A percentile compares a stretch with the other conserved stretches of the same genome.
phyloP scores from a whole-genome alignment of 2,797 vertebrate genomes.

The Trichosurus vulpecula region DNA sequence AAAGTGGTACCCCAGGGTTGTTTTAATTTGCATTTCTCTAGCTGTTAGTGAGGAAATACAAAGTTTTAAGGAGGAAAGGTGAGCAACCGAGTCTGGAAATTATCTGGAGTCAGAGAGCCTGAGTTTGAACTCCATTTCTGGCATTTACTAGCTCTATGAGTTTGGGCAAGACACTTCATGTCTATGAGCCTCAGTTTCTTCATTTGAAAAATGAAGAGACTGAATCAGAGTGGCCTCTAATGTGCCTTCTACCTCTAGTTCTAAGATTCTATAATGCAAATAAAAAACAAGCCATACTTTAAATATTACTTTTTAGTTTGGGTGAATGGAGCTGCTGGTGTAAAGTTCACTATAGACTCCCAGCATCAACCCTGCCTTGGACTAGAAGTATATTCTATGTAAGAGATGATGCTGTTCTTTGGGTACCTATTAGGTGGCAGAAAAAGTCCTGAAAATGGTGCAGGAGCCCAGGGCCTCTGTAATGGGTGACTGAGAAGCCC shows the following conservation, averaged over 20 bases:
- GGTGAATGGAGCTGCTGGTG: background rate
- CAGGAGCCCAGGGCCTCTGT: rapidly evolving
- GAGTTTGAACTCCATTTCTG: background rate
- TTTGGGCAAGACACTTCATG: background rate
- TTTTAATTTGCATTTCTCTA: background rate
- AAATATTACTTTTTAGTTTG: background rate
- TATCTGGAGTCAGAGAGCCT: background rate
- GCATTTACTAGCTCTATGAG: background rate
- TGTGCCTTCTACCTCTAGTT: background rate
- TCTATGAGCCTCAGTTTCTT: background rate
- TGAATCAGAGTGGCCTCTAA: background rate
- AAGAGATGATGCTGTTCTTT: background rate
- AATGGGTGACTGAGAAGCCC: background rate
- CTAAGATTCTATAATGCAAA: background rate
- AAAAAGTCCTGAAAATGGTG: slow-evolving; percentile 28
- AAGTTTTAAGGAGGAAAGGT: background rate
- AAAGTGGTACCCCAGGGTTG: background rate
- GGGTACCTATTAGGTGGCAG: slow-evolving; percentile 35
- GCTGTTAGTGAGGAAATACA: background rate
- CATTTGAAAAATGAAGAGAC: background rate
- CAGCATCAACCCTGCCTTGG: background rate
- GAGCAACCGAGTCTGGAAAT: background rate
- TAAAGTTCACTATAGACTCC: background rate
- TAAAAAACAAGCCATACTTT: background rate
- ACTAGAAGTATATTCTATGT: background rate